Evolutionary conservation across 2,888 invertebrate species (phyloP).

Genomic region (Agriopis aurantiaria): DNA sequence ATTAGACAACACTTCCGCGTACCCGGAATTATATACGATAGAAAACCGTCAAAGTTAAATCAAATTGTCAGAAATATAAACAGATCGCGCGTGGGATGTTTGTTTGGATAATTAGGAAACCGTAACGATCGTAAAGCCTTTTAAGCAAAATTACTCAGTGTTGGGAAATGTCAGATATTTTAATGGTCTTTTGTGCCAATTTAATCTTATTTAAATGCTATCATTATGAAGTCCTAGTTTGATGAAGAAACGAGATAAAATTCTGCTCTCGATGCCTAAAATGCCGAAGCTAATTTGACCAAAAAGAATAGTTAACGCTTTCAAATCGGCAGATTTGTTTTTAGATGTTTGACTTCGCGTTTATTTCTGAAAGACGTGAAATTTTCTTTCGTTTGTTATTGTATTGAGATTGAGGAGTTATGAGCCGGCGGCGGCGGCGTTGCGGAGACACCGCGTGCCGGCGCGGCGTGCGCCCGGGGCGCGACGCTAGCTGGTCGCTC

Average conservation of each 20-base stretch:
- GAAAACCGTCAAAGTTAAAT: slow-evolving; percentile 18
- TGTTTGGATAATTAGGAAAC: slow-evolving; percentile 30
- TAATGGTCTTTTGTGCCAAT: slow-evolving; percentile 15
- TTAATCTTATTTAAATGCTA: slow-evolving; percentile 15
- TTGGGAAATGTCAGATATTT: slow-evolving; percentile 22
- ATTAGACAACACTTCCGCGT: slow-evolving; percentile 44
- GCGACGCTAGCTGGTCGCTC: slow-evolving; percentile 60
- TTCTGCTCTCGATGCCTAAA: neutral
- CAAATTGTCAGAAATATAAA: slow-evolving; percentile 26
- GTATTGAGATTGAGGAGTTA: neutral
- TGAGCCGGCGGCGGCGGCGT: slow-evolving; percentile 5
- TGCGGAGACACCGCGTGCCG: slow-evolving; percentile 7
- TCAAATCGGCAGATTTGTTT: neutral
- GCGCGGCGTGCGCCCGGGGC: slow-evolving; percentile 45
- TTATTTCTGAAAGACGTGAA: neutral
- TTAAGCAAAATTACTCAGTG: slow-evolving; percentile 22
- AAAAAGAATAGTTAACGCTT: neutral
- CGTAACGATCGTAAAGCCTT: slow-evolving; percentile 24
- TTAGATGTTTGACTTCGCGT: neutral
- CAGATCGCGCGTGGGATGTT: slow-evolving; percentile 26
- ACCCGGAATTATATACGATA: slow-evolving; percentile 17
- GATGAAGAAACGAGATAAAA: slow-evolving; percentile 6
- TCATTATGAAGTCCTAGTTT: slow-evolving; percentile 11
- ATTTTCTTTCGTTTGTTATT: neutral
- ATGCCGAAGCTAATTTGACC: slow-evolving; percentile 2